phyloP scores from a whole-genome alignment of 2,797 vertebrate species.

The Otus scops region DNA sequence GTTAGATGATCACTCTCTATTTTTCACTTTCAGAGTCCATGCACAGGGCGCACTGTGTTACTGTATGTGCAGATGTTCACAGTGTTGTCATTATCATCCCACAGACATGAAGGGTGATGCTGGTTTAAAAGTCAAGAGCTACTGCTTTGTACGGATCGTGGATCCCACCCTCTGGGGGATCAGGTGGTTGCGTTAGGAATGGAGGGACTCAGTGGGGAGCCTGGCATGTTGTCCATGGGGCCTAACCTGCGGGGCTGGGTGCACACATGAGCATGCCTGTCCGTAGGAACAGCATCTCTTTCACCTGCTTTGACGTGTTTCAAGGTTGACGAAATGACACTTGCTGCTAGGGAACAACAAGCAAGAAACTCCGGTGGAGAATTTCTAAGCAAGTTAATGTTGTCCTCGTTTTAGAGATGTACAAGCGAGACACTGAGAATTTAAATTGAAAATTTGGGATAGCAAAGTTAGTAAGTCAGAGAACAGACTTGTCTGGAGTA shows the following conservation, averaged over 20 bases:
- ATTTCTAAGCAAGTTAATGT: not conserved
- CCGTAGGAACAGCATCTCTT: not conserved
- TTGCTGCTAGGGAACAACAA: not conserved
- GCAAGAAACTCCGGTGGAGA: not conserved
- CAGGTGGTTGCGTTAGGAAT: accelerated
- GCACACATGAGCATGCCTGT: not conserved
- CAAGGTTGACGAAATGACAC: not conserved
- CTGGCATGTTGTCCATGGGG: accelerated
- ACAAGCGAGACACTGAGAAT: not conserved
- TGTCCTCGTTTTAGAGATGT: not conserved
- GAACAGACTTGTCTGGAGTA: not conserved
- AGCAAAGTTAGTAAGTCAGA: not conserved
- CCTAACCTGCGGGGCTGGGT: not conserved
- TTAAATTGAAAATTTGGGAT: not conserved
- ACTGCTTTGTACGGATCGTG: not conserved
- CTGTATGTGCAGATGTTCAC: not conserved
- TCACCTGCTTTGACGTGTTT: not conserved
- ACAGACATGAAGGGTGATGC: not conserved
- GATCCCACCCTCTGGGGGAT: not conserved
- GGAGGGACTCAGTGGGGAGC: not conserved
- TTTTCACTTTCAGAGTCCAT: not conserved
- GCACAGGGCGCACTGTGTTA: accelerated
- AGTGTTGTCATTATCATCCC: no score
- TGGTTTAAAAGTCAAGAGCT: not conserved
- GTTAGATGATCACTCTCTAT: not conserved